Evolutionary conservation across 2,113 vertebrate species (phyloP).

Genomic region (Ophiodon elongatus): DNA sequence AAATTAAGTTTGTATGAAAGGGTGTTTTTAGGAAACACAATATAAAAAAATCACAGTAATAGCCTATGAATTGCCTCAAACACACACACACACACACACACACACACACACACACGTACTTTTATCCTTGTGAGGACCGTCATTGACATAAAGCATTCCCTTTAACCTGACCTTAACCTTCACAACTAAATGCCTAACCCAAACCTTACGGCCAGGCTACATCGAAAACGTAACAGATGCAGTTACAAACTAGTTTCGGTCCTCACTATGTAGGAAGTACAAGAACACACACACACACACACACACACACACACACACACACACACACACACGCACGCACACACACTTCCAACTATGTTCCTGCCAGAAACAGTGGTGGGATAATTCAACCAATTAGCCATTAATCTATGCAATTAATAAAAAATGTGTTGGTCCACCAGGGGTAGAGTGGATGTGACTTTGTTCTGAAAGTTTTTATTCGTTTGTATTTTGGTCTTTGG

Average conservation of each 20-base stretch:
- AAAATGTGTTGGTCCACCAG: background rate
- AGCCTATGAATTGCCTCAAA: no score
- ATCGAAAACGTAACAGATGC: no score
- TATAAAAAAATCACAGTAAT: background rate
- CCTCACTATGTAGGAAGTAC: background rate
- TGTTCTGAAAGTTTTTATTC: background rate
- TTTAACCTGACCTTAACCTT: no score
- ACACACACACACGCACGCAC: no score
- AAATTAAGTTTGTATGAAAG: background rate
- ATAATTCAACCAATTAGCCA: background rate
- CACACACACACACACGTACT: no score
- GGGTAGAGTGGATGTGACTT: background rate
- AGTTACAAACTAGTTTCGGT: background rate
- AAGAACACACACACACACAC: background rate
- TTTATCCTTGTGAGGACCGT: no score
- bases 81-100: no score
- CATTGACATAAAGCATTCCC: no score
- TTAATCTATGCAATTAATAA: background rate
- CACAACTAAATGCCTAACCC: no score
- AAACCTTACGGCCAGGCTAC: no score
- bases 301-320: no score
- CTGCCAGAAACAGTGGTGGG: background rate
- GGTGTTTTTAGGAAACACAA: background rate
- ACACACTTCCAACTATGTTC: background rate
- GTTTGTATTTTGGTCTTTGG: background rate